These are phyloP conservation scores for Naso thynnoides DNA, from an alignment of 2,797 vertebrate genomes.

Conservation along the genomic window DNA sequence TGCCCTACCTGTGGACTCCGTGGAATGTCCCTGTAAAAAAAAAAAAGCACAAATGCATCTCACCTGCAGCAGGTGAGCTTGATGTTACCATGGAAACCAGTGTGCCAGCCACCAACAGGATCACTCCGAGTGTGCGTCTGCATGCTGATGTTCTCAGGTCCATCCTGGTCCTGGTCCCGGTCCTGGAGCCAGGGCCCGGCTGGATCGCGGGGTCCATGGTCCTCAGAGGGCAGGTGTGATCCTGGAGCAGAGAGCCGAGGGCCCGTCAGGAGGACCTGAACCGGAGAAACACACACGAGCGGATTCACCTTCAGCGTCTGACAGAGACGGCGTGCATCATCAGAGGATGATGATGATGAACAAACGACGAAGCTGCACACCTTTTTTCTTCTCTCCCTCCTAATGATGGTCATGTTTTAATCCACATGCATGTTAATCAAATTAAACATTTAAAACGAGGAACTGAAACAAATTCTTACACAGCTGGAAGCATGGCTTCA, in stretches of 20 bases:
- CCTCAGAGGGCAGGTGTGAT: conserved; percentile 49
- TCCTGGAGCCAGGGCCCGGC: conserved; percentile 27
- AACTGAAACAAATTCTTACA: too few species aligned
- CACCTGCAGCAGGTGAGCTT: conserved; percentile 79
- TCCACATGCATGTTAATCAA: too few species aligned
- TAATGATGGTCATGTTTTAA: too few species aligned
- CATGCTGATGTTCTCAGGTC: conserved; percentile 33
- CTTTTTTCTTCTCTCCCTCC: too few species aligned
- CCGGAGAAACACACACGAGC: not conserved
- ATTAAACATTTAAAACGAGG: too few species aligned
- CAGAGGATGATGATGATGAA: too few species aligned
- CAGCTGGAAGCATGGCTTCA: too few species aligned
- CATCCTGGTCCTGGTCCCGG: conserved; percentile 56
- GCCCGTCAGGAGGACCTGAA: not conserved
- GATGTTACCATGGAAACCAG: conserved; percentile 74
- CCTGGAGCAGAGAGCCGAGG: conserved; percentile 13
- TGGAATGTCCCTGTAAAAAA: not conserved
- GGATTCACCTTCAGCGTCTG: too few species aligned
- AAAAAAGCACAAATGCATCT: not conserved
- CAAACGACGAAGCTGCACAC: too few species aligned
- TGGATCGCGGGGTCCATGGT: conserved; percentile 68
- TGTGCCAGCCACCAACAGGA: conserved; percentile 64
- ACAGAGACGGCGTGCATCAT: too few species aligned
- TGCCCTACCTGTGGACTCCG: not conserved
- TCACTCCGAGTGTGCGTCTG: conserved; percentile 38